These are phyloP conservation scores for Onthophagus taurus DNA, from an alignment of 1,140 invertebrate species.

Conservation along the genomic window DNA sequence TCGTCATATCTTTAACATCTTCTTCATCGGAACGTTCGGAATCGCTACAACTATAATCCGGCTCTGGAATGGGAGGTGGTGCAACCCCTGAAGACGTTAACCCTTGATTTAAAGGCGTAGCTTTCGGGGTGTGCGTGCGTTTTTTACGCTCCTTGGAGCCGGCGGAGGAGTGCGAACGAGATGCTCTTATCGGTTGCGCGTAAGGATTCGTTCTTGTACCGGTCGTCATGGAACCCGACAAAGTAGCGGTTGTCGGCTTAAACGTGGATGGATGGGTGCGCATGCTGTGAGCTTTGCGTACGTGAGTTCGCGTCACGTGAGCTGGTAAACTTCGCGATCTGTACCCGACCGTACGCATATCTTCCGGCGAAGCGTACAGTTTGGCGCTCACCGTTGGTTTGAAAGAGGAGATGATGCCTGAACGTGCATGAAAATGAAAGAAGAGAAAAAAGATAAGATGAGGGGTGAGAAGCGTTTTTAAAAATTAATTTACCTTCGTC, in stretches of 20 bases:
- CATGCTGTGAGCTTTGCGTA: constrained; percentile 56
- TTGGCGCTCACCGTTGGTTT: constrained; percentile 74
- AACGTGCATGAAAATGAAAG: constrained; percentile 13
- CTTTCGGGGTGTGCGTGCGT: constrained; percentile 35
- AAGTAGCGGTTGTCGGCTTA: constrained; percentile 31
- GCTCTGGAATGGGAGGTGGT: constrained; percentile 75
- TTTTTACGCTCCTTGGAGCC: constrained; percentile 38
- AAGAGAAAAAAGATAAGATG: too few relatives aligned
- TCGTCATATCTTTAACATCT: constrained; percentile 21
- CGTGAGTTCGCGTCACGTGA: constrained; percentile 43
- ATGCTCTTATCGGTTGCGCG: constrained; percentile 53
- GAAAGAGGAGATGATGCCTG: constrained; percentile 69
- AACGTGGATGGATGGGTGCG: constrained; percentile 41
- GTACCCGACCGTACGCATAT: constrained; percentile 71
- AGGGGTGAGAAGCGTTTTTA: background rate
- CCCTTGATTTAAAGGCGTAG: constrained; percentile 35
- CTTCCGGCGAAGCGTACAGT: constrained; percentile 78
- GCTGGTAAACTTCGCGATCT: constrained; percentile 53
- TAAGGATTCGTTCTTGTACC: constrained; percentile 45
- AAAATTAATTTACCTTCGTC: constrained; percentile 22
- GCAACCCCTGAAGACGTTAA: constrained; percentile 21
- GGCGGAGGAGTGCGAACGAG: constrained; percentile 46
- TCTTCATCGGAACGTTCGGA: constrained; percentile 44
- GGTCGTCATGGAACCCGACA: constrained; percentile 15
- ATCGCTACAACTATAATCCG: constrained; percentile 79